Conservation (phyloP, 2,888 invertebrate species). For the Mimas tiliae region DNA sequence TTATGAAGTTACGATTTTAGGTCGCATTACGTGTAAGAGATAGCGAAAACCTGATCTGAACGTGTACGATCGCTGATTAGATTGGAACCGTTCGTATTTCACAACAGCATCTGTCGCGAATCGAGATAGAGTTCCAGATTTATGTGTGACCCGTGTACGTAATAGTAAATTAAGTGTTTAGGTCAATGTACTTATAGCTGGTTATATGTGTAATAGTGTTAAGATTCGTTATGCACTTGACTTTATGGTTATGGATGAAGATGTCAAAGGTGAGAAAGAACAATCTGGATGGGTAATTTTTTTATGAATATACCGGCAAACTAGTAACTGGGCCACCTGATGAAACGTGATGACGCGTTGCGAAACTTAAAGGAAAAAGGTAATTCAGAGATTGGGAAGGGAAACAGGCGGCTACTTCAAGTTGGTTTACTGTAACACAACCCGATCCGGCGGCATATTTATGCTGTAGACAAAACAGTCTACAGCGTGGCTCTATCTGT, state of each 20-base stretch:
- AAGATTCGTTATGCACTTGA: not conserved
- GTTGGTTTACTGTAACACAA: too few relatives aligned
- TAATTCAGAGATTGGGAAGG: too few relatives aligned
- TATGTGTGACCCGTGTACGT: not conserved
- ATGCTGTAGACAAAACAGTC: too few relatives aligned
- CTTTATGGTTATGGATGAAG: not conserved
- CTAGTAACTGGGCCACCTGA: too few relatives aligned
- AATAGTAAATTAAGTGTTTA: not conserved
- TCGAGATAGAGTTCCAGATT: slow-evolving; percentile 2
- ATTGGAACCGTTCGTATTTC: slow-evolving; percentile 9
- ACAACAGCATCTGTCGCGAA: slow-evolving; percentile 8
- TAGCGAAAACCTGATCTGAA: slow-evolving; percentile 11
- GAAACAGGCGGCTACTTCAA: too few relatives aligned
- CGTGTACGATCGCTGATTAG: slow-evolving; percentile 20
- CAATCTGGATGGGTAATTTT: not conserved
- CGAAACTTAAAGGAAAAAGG: too few relatives aligned
- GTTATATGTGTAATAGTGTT: not conserved
- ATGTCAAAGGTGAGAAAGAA: not conserved
- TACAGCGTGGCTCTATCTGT: too few relatives aligned
- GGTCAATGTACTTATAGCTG: not conserved
- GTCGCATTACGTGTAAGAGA: slow-evolving; percentile 1
- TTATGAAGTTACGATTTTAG: slow-evolving; percentile 3
- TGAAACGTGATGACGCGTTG: too few relatives aligned
- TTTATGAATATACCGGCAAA: too few relatives aligned
- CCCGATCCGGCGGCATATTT: too few relatives aligned